Percentiles rank a stretch among this genome's conserved stretches.
Evolutionary conservation across 2,888 invertebrate species (phyloP).

Genomic region (Enoplolaimus lenunculus): DNA sequence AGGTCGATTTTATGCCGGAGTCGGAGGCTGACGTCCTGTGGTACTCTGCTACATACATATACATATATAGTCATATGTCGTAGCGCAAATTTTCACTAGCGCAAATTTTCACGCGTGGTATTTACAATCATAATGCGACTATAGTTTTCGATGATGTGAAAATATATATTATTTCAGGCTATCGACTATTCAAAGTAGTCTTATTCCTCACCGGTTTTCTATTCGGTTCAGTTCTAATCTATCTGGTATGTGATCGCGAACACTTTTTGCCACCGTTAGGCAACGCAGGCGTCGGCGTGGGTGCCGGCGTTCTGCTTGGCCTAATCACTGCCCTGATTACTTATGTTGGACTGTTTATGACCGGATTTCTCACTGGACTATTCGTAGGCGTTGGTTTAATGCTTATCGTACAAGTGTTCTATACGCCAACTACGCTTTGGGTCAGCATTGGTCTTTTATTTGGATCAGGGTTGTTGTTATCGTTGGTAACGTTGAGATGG

Average conservation of each 20-base stretch:
- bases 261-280: slow-evolving; percentile 50
- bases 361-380: slow-evolving; percentile 61
- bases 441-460: slow-evolving; percentile 56
- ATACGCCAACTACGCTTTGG: slow-evolving; percentile 53
- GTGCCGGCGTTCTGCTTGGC: slow-evolving; percentile 61
- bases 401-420: slow-evolving; percentile 49
- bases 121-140: too few relatives aligned
- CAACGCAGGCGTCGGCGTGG: slow-evolving; percentile 53
- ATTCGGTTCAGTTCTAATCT: slow-evolving; percentile 65
- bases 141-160: too few relatives aligned
- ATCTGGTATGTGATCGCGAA: slow-evolving; percentile 64
- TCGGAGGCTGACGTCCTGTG: too few relatives aligned
- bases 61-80: too few relatives aligned
- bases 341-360: slow-evolving; percentile 65
- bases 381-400: slow-evolving; percentile 40
- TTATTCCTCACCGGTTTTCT: slow-evolving; percentile 76
- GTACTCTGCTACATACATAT: too few relatives aligned
- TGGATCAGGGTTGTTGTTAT: slow-evolving; percentile 55
- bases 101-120: too few relatives aligned
- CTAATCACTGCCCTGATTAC: slow-evolving; percentile 66
- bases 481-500: slow-evolving; percentile 58
- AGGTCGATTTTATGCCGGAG: too few relatives aligned
- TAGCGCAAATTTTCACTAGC: too few relatives aligned
- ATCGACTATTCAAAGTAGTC: slow-evolving; percentile 70
- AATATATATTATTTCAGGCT: slow-evolving; percentile 55